These are phyloP conservation scores for Vespertilio murinus DNA, from an alignment of 2,797 vertebrate species.

Conservation along the genomic window DNA sequence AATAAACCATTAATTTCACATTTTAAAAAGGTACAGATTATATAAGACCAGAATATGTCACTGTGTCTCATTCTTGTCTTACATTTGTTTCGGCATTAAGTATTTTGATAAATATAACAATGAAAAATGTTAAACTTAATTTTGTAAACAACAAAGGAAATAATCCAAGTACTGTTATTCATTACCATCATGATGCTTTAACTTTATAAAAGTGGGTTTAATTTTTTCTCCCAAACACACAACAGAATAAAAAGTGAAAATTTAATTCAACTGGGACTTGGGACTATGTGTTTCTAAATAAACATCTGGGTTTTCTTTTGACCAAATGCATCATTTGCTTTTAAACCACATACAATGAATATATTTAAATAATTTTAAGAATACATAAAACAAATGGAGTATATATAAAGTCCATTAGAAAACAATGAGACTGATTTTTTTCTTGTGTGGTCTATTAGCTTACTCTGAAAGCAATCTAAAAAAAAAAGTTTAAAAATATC, in stretches of 20 bases:
- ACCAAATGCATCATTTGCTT: slow-evolving; percentile 44
- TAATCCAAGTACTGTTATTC: background rate
- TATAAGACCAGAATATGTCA: background rate
- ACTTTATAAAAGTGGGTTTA: slow-evolving; percentile 3
- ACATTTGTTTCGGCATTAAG: slow-evolving; percentile 40
- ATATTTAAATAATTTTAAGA: slow-evolving; percentile 65
- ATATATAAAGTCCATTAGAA: slow-evolving; percentile 52
- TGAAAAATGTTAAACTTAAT: slow-evolving; percentile 21
- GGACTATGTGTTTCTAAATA: slow-evolving; percentile 21
- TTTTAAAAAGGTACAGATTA: background rate
- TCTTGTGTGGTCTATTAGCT: slow-evolving; percentile 15
- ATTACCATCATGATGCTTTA: background rate
- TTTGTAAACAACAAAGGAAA: slow-evolving; percentile 51
- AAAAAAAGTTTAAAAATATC: slow-evolving; percentile 10
- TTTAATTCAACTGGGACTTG: slow-evolving; percentile 24
- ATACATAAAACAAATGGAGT: slow-evolving; percentile 20
- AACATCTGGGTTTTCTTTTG: slow-evolving; percentile 65
- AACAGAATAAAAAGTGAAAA: slow-evolving; percentile 55
- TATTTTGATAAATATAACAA: slow-evolving; percentile 32
- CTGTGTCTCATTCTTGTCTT: background rate
- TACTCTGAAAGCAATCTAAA: slow-evolving; percentile 36
- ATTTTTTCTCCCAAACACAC: slow-evolving; percentile 21
- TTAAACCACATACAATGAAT: slow-evolving; percentile 56
- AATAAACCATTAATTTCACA: background rate
- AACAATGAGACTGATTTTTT: slow-evolving; percentile 53